Base-by-base conservation (phyloP, 2,797 vertebrate species). In the Hapalemur alaotrensis region DNA sequence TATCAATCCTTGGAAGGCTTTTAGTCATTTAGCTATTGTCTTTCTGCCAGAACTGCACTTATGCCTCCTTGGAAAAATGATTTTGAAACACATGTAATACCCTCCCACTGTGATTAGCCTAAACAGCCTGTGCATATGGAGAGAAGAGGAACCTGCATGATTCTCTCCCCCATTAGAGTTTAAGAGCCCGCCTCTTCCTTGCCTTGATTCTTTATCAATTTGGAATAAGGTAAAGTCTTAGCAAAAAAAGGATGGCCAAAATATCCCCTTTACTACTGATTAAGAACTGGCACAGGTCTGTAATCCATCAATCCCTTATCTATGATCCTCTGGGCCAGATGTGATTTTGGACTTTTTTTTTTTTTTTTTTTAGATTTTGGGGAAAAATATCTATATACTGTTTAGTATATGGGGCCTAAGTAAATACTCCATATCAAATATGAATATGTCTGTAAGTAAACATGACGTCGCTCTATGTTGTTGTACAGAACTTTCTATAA, bases 1-100 rank as follows among this genome's bases (percentile, higher is more conserved):
- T 75, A 80, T 85, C 85, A 61, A 90, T 90, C 48, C 61, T 80
- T 95, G 67, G 65, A 90, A n/a, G 84, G 72, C 59, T 84, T 75
- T 35, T 87, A 54, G 67, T 79, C 72, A 38, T 35, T 79, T 85
- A 80, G 46, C 38, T 61, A 65, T 57, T 87, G 80, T 63, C 57
- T 91, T 28, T 70, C 63, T 89, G 57, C 67, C 80, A 81, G 78
- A 82, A 88, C 18, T 67, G 54, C 46, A 48, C 57, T 95, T 93
- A 63, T 0, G n/a, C 20, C 32, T 92, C 23, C 46, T 95, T 79
- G 35, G 72, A 86, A 81, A 59, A 76, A 38, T 59, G 46, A 48
- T 91, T 82, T 84, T 86, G 83, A 93, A 92, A 63, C 54, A 89
- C 25, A 43, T 43, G 63, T 35, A 84, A 92, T 76, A 38, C 63